Base-by-base conservation (phyloP, 2,888 invertebrate species). In the Platynereis dumerilii region DNA sequence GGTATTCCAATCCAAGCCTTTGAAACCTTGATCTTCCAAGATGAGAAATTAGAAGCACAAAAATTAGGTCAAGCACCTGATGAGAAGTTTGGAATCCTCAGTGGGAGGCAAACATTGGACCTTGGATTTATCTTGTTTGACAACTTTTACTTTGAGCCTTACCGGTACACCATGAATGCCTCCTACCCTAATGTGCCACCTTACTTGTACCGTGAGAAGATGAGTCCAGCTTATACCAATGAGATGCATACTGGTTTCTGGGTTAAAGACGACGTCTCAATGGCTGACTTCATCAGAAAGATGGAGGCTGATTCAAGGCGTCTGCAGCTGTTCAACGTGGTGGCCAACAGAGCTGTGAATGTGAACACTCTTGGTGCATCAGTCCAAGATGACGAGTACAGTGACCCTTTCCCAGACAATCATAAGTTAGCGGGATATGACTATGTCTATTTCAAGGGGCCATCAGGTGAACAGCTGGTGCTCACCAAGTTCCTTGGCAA, bases 371-470 rank as follows among this genome's bases (percentile, higher is more conserved):
- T 5, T 10, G 48, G 22, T 48, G 7, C 5, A n/a, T 7, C 7
- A n/a, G 48, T 48, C 20, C 7, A 7, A 20, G 20, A 20, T n/a
- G 22, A 48, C 22, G 5, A 48, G 20, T 48, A 48, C 48, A 48
- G 48, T 22, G 48, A 48, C 17, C 48, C 48, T 12, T 20, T 48
- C 20, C 34, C 34, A 12, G 48, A 48, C 7, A 7, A 48, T 22
- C 20, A 22, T n/a, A 48, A n/a, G 22, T 22, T 48, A 7, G 48
- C n/a, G 17, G 48, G 48, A 5, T 48, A 48, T 22, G 22, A 48
- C n/a, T 48, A 48, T 48, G 48, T 48, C 7, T 48, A 20, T 48
- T 48, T 48, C 7, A 48, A 48, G 48, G 48, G 48, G 5, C n/a
- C 48, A 20, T 5, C 48, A 10, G 48, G 48, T 10, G 48, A 48